phyloP scores from a whole-genome alignment of 2,113 vertebrate species.

The Entelurus aequoreus region DNA sequence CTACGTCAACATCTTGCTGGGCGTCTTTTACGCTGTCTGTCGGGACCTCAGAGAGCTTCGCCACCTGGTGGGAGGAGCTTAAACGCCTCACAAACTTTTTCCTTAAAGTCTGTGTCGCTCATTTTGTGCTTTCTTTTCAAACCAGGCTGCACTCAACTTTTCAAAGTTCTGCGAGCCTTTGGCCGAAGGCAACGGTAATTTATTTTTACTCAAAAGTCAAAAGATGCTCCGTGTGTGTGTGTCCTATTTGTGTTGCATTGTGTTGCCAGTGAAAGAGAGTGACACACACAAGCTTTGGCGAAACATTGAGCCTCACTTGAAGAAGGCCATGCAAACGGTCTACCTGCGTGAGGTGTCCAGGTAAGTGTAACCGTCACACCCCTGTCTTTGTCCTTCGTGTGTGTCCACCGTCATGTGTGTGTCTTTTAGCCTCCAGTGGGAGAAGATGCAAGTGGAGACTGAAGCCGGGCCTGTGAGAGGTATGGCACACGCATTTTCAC shows the following conservation, averaged over 20 bases:
- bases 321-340: slow-evolving; percentile 96
- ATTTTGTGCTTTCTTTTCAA: slow-evolving; percentile 11
- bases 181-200: slow-evolving; percentile 86
- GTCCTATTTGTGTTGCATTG: background rate
- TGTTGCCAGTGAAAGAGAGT: slow-evolving; percentile 78
- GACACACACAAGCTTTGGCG: slow-evolving; percentile 93
- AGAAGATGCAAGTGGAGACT: slow-evolving; percentile 79
- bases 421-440: slow-evolving; percentile 84
- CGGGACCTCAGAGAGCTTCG: slow-evolving; percentile 90
- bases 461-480: slow-evolving; percentile 79
- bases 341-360: slow-evolving; percentile 95
- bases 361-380: slow-evolving; percentile 39
- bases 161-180: slow-evolving; percentile 92
- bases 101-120: background rate
- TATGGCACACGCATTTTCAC: slow-evolving; percentile 45
- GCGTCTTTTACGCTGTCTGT: slow-evolving; percentile 93
- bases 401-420: slow-evolving; percentile 2
- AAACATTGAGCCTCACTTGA: slow-evolving; percentile 94
- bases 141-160: slow-evolving; percentile 91
- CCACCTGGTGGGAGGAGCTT: slow-evolving; percentile 80
- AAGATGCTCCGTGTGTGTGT: background rate
- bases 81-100: background rate
- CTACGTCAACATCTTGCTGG: slow-evolving; percentile 94
- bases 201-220: background rate
- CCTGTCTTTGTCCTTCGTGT: background rate